Conservation (phyloP, 2,888 invertebrate genomes). For the Clanis bilineata region DNA sequence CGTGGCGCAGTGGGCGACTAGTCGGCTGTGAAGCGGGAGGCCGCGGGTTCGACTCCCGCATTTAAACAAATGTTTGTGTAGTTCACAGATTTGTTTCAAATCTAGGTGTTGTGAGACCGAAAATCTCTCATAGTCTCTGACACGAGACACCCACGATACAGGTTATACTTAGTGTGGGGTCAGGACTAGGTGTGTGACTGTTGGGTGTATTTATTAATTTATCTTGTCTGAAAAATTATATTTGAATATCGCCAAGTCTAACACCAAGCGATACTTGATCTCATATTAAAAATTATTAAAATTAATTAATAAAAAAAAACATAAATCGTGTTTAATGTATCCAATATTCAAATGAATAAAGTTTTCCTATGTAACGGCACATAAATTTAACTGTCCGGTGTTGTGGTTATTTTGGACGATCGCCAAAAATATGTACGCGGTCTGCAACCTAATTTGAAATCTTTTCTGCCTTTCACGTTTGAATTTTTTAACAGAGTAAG, state of each 20-base stretch:
- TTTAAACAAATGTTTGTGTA: too few relatives aligned
- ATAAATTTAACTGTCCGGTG: not conserved
- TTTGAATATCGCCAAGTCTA: not conserved
- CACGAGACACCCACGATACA: too few relatives aligned
- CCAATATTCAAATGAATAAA: slow-evolving; percentile 10
- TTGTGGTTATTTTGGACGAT: not conserved
- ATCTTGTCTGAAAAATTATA: too few relatives aligned
- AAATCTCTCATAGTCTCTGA: too few relatives aligned
- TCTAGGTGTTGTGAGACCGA: too few relatives aligned
- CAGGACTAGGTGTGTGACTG: too few relatives aligned
- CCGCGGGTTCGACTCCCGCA: too few relatives aligned
- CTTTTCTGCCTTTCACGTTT: not conserved
- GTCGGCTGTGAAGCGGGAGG: too few relatives aligned
- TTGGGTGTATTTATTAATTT: too few relatives aligned
- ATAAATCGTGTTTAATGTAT: not conserved
- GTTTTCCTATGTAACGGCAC: slow-evolving; percentile 4
- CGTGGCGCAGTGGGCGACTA: too few relatives aligned
- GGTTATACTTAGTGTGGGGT: too few relatives aligned
- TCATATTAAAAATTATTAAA: not conserved
- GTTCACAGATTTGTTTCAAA: too few relatives aligned
- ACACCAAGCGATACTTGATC: not conserved
- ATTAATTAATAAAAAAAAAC: not conserved
- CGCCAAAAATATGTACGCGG: slow-evolving; percentile 5
- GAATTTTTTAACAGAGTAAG: not conserved
- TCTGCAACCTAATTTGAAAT: not conserved